phyloP scores from a whole-genome alignment of 2,888 invertebrate genomes.

The Lamellibrachia columna region DNA sequence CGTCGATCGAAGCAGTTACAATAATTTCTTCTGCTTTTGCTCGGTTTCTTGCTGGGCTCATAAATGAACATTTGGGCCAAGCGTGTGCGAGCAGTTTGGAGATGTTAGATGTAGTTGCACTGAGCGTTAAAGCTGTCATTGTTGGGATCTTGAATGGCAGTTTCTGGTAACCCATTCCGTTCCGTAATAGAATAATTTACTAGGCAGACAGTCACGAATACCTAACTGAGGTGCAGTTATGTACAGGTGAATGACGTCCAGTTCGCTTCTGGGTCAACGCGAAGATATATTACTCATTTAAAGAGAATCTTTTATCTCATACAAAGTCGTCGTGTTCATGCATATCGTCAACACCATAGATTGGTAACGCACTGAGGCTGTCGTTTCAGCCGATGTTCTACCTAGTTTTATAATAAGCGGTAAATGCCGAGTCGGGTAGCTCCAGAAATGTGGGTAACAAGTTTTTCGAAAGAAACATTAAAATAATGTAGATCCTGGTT shows the following conservation, averaged over 20 bases:
- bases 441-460: too few species aligned
- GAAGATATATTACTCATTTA: neutral
- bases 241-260: neutral
- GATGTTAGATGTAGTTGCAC: too few species aligned
- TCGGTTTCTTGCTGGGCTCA: too few species aligned
- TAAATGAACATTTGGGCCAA: too few species aligned
- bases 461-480: too few species aligned
- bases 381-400: too few species aligned
- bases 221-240: neutral
- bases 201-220: neutral
- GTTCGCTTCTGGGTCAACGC: neutral
- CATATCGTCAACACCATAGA: neutral
- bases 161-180: too few species aligned
- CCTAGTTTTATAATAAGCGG: neutral
- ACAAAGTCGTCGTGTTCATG: neutral
- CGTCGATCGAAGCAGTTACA: too few species aligned
- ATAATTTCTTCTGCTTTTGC: too few species aligned
- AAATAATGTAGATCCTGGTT: neutral
- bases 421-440: neutral
- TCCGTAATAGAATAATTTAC: neutral
- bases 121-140: too few species aligned
- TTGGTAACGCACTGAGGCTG: neutral
- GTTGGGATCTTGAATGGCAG: too few species aligned
- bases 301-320: neutral
- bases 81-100: too few species aligned